Conservation (phyloP, 2,888 invertebrate genomes). For the Hirtodrosophila trivittata region DNA sequence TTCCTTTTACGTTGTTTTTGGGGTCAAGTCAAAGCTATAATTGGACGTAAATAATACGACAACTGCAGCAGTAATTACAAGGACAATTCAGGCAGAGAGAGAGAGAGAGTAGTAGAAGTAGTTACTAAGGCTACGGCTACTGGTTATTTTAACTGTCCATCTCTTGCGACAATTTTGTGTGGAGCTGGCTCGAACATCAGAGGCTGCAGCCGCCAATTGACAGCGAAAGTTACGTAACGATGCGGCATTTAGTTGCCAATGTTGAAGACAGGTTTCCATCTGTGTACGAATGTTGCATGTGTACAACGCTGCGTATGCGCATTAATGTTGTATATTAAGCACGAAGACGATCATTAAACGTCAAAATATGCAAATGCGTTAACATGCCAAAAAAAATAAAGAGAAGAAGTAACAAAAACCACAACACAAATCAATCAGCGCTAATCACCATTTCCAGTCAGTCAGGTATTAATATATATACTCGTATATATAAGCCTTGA, state of each 20-base stretch:
- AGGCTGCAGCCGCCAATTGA: slow-evolving; percentile 8
- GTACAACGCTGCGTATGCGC: slow-evolving; percentile 42
- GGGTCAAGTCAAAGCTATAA: slow-evolving; percentile 37
- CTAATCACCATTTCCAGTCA: slow-evolving; percentile 52
- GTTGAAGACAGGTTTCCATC: slow-evolving; percentile 48
- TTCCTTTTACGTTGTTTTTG: slow-evolving; percentile 24
- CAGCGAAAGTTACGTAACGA: slow-evolving; percentile 70
- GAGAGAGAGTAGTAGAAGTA: too few relatives aligned
- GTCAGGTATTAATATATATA: slow-evolving; percentile 13
- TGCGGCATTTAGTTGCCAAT: slow-evolving; percentile 18
- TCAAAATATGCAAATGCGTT: slow-evolving; percentile 33
- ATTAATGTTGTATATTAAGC: slow-evolving; percentile 27
- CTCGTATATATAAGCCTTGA: too few relatives aligned
- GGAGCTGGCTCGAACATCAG: slow-evolving; percentile 4
- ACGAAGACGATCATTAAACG: slow-evolving; percentile 23
- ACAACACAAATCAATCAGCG: slow-evolving; percentile 68
- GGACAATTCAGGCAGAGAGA: too few relatives aligned
- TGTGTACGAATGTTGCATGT: slow-evolving; percentile 23
- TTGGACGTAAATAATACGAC: slow-evolving; percentile 3
- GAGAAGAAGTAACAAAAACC: too few relatives aligned
- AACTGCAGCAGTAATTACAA: not conserved
- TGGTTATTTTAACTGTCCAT: too few relatives aligned
- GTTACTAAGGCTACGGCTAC: too few relatives aligned
- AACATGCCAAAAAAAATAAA: slow-evolving; percentile 21
- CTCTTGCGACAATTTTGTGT: slow-evolving; percentile 7